Percentiles rank a stretch among this genome's conserved stretches.
Evolutionary conservation across 2,797 vertebrate species (phyloP).

Genomic region (Rhabdomys pumilio): DNA sequence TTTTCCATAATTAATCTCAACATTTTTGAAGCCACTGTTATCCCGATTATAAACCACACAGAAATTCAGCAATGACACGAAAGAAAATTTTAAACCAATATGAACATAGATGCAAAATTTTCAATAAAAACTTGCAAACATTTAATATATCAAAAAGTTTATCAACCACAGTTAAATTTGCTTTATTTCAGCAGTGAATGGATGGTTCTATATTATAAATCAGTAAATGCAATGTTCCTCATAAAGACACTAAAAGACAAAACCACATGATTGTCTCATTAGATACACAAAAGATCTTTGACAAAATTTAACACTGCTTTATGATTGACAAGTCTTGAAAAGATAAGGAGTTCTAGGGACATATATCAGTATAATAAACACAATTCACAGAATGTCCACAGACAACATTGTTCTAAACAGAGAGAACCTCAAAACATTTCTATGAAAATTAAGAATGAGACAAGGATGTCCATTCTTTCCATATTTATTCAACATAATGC

Average conservation of each 20-base stretch:
- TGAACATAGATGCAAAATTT: not conserved
- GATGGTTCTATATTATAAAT: not conserved
- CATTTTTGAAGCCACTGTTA: not conserved
- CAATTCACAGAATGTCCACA: too few relatives aligned
- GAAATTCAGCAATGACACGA: not conserved
- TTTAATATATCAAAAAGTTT: not conserved
- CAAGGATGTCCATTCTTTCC: not conserved
- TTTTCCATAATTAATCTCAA: not conserved
- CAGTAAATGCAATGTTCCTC: not conserved
- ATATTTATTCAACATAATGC: not conserved
- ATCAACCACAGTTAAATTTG: too few relatives aligned
- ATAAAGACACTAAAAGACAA: not conserved
- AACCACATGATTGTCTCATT: not conserved
- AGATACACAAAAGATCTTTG: not conserved
- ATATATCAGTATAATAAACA: not conserved
- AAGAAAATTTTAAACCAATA: not conserved
- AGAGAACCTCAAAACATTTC: not conserved
- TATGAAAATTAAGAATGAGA: not conserved
- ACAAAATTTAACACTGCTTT: not conserved
- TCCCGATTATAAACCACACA: not conserved
- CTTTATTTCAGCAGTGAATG: not conserved
- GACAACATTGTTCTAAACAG: not conserved
- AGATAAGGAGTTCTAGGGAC: not conserved
- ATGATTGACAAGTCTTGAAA: not conserved
- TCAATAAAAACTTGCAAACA: not conserved